Base-by-base conservation (phyloP, 2,888 invertebrate genomes). In the Macropis europaea region DNA sequence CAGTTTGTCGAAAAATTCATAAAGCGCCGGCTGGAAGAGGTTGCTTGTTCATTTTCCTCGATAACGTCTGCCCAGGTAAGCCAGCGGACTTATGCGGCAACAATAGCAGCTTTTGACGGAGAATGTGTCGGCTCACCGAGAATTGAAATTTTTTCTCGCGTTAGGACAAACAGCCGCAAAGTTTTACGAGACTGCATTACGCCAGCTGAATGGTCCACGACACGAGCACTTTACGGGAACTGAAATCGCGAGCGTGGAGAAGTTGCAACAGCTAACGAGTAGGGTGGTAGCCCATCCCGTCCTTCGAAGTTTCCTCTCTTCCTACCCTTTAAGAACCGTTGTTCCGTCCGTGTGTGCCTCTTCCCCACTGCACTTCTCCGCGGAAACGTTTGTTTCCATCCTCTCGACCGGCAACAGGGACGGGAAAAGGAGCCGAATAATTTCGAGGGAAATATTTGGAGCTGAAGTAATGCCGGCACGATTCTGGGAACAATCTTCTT, bases 211-310 rank as follows among this genome's bases (percentile, higher is more conserved):
- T 56, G 34, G 53, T 47, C 34, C n/a, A 34, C 13, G 17, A 11
- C 5, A 47, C 3, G 17, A 19, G 11, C 17, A 19, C 24, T 66
- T 66, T 60, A 60, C 54, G 54, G 60, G 67, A 17, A 22, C 17
- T 38, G 40, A 45, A 47, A 47, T 70, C 47, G 26, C 28, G 19
- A 24, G 24, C 30, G 45, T 38, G 40, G 28, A 3, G 26, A 70
- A 56, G 63, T 71, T 61, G 64, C 53, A 66, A 73, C 60, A 36
- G 36, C 61, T 71, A 70, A 64, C 70, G 70, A 70, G 70, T 32
- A 34, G 57, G 57, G 61, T 50, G 45, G 50, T 50, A 28, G 43
- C 42, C 6, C 15, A 50, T 6, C 11, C n/a, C 30, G 45, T 32
- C 47, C 50, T 15, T 43, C 40, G 28, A 19, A 32, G 32, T 38